Evolutionary conservation across 2,888 invertebrate species (phyloP), one percentile per base, ranked within the genome.

Genomic region (Cheilosia vernalis): DNA sequence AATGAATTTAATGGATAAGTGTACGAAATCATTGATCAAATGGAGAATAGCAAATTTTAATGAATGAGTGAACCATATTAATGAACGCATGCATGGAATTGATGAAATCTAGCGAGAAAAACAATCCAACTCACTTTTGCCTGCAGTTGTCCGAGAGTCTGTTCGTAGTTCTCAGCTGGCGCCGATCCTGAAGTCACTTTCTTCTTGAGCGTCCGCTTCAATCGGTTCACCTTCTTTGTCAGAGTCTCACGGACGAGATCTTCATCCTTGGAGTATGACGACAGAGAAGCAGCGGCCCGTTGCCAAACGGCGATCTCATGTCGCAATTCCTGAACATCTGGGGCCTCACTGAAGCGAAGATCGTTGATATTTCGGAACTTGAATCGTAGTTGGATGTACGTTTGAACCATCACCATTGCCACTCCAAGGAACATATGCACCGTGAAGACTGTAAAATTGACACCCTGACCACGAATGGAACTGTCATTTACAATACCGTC

Each of bases 241-340:
- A 98, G 92, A 1, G 97, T 95, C 80, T 95, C 94, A 79, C 96
- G 94, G 10, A 98, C 97, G 5, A 96, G 92, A 87, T 95, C 96
- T 90, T 98, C 98, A 87, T 98, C 97, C 89, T 96, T 94, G 15
- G 97, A 97, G 89, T 97, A 97, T 1, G 96, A 95, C 0, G 97
- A 95, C 1, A 98, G 91, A 1, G 96, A 96, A 0, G 95, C 95
- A 0, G 95, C 97, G 0, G 95, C 96, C 66, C 95, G 93, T 89
- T 95, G 94, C 98, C 98, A 98, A 15, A 97, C 96, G 2, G 95
- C 95, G 56, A 98, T 96, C 91, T 97, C 97, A 88, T 97, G 95
- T 53, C 95, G 94, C 87, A 98, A 90, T 89, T 97, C 98, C 82
- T 92, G 92, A 2, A 92, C 90, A 64, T 97, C 96, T 49, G 94